Evolutionary conservation across 2,797 vertebrate species (phyloP), one percentile per base, ranked within the genome.

Genomic region (Rachycentron canadum): DNA sequence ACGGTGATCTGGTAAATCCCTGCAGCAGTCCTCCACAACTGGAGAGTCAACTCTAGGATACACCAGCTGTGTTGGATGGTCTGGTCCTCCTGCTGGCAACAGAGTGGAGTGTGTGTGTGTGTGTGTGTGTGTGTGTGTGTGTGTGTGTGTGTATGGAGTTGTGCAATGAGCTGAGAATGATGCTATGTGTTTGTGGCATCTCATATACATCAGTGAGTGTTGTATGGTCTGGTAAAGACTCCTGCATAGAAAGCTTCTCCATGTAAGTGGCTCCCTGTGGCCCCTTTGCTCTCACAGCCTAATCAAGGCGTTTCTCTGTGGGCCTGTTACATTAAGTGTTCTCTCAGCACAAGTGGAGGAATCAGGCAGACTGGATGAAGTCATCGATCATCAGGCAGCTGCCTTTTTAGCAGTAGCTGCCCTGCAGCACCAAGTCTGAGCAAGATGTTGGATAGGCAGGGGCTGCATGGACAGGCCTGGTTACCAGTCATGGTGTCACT

Each of bases 241-340:
- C 91, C 86, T 88, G 92, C 86, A 76, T 85, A 89, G 89, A 92
- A 91, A 92, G 90, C 89, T 91, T 92, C 92, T 86, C 83, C 81
- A 91, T 88, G 89, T 95, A 93, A 95, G 95, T 91, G 94, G 94
- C 94, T 95, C 94, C 94, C 90, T 23, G 78, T 86, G 86, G 93
- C 86, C 91, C 92, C 86, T 83, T 87, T 90, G 94, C 94, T 95
- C 91, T 94, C 88, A 81, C 84, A 91, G 94, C 93, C 95, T 93
- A 93, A 93, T 93, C 92, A 87, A 88, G 86, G 89, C 86, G 80
- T 92, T 94, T 94, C 94, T 91, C 89, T 84, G 91, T 86, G 87
- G 95, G 94, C 92, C 94, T 88, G 92, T 95, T 94, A 93, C 93
- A 93, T 93, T 95, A 95, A 96, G 94, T 93, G 91, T 95, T 92